These are phyloP conservation scores for Hormaphis cornu DNA, from an alignment of 1,140 invertebrate genomes.

Conservation along the genomic window DNA sequence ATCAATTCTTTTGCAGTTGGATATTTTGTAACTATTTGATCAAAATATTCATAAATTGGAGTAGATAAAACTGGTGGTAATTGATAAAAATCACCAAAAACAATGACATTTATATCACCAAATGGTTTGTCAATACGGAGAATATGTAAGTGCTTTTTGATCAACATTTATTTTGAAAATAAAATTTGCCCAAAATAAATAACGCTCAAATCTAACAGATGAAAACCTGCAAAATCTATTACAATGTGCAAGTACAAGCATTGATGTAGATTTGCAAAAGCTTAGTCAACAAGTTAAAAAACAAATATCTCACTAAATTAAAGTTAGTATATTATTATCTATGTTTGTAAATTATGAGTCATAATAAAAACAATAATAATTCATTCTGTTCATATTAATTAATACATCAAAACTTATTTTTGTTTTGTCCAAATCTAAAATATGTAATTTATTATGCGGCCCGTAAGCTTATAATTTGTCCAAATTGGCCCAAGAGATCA, in stretches of 20 bases:
- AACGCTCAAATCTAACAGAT: no score
- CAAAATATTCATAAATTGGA: conserved; percentile 24
- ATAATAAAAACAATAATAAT: neutral
- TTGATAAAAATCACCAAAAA: conserved; percentile 37
- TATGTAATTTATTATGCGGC: neutral
- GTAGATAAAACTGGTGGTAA: conserved; percentile 35
- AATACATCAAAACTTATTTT: no score
- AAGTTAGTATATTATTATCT: no score
- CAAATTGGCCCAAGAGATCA: neutral
- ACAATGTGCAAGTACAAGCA: no score
- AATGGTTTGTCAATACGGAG: conserved; percentile 31
- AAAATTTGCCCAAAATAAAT: no score
- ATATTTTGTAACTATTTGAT: neutral
- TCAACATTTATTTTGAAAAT: no score
- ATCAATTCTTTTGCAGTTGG: neutral
- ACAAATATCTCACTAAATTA: no score
- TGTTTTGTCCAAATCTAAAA: neutral
- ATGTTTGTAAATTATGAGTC: neutral
- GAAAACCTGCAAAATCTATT: no score
- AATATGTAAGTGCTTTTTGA: no score
- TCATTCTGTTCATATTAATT: neutral
- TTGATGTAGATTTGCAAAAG: no score
- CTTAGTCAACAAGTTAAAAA: no score
- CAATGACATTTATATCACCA: conserved; percentile 35
- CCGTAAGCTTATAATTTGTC: neutral